Evolutionary conservation across 1,140 invertebrate genomes (phyloP), one percentile per base, ranked within the genome.

Genomic region (Pseudomyrmex concolor): DNA sequence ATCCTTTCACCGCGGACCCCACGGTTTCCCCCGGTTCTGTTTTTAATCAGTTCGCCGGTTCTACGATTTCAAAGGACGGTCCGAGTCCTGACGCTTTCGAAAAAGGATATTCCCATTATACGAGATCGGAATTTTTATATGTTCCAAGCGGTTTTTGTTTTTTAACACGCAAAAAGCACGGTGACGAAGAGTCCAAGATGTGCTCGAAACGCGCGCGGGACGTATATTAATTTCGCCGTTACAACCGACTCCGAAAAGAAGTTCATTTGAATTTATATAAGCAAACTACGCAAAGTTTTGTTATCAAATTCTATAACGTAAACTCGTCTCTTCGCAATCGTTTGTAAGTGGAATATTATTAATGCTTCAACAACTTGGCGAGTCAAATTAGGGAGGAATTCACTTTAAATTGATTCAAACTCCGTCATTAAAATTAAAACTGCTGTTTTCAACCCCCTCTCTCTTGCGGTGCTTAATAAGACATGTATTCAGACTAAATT

Each of bases 21-120:
- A 9, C 17, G 7, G 5, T 63, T 22, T 17, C 43, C 22, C 64
- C 17, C 5, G 5, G 5, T 34, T 34, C 34, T 34, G 50, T 74
- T 80, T 73, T 85, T 76, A 71, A 86, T 64, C 71, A 76, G 71
- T 84, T 73, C 51, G 63, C 64, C 48, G 45, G 34, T 34, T 80
- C 76, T 73, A 81, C 63, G 57, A 84, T 78, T 84, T 84, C 55
- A 68, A 80, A 74, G 84, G 63, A 62, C 10, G 5, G 34, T 5
- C 34, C 55, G n/a, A 45, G 19, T 59, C 17, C 70, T 17, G 45
- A 22, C 45, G 48, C 10, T 63, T 34, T 25, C 43, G 60, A 54
- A 55, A 43, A 64, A 13, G 48, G 5, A 76, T 64, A 54, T 64
- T 54, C 3, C 34, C 48, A 3, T 64, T 62, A 15, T 60, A 25